These are phyloP conservation scores for Caenorhabditis drosophilae DNA, from an alignment of 2,888 invertebrate genomes.

Conservation along the genomic window DNA sequence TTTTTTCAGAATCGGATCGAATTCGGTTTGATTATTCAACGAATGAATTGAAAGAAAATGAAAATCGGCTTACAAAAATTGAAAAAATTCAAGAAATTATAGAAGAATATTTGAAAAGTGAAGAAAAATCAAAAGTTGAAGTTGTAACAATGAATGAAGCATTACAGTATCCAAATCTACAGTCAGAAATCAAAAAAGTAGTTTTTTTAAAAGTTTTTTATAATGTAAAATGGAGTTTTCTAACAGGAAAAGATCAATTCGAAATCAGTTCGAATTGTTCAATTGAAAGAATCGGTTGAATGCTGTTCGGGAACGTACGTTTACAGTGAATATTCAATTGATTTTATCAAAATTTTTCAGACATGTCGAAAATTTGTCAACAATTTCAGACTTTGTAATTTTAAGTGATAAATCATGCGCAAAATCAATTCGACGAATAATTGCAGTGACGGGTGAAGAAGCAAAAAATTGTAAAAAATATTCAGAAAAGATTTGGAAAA, in stretches of 20 bases:
- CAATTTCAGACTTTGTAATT: slow-evolving; percentile 17
- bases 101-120: slow-evolving; percentile 8
- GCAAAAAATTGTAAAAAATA: slow-evolving; percentile 17
- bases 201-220: not conserved
- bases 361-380: slow-evolving; percentile 14
- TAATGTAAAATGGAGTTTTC: not conserved
- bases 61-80: slow-evolving; percentile 10
- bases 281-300: slow-evolving; percentile 12
- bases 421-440: slow-evolving; percentile 21
- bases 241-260: slow-evolving; percentile 16
- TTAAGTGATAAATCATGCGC: slow-evolving; percentile 30
- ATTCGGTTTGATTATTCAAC: slow-evolving; percentile 31
- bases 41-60: not conserved
- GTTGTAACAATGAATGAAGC: slow-evolving; percentile 11
- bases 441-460: slow-evolving; percentile 24
- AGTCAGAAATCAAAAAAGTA: slow-evolving; percentile 18
- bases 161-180: slow-evolving; percentile 11
- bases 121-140: slow-evolving; percentile 8
- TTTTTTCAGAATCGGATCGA: slow-evolving; percentile 18
- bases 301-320: slow-evolving; percentile 40
- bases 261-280: slow-evolving; percentile 12
- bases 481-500: not conserved
- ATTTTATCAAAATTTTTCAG: slow-evolving; percentile 14
- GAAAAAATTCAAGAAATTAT: too few relatives aligned
- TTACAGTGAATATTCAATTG: not conserved